Evolutionary conservation across 35 echinoderm and acorn worm genomes (phyloP).

Genomic region (Heliocidaris erythrogramma): DNA sequence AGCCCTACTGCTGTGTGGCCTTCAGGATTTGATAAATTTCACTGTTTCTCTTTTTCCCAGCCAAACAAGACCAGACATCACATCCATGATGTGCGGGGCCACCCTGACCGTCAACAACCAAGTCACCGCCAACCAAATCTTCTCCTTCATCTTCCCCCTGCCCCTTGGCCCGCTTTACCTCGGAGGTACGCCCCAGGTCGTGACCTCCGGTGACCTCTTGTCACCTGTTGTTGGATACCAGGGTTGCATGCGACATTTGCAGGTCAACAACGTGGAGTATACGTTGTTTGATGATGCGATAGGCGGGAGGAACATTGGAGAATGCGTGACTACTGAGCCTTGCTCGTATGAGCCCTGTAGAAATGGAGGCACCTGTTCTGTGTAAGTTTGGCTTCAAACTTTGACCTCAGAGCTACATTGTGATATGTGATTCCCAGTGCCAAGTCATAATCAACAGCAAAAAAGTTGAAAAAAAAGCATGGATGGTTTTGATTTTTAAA

Average conservation of each 20-base stretch:
- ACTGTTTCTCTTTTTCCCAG: conserved; percentile 44
- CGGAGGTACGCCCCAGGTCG: conserved; percentile 52
- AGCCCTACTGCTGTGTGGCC: too few relatives aligned
- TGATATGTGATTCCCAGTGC: too few relatives aligned
- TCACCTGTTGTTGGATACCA: conserved; percentile 45
- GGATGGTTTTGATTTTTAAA: too few relatives aligned
- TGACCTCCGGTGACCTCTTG: conserved; percentile 7
- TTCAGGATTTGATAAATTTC: too few relatives aligned
- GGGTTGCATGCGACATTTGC: conserved; percentile 70
- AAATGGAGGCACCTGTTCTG: conserved; percentile 65
- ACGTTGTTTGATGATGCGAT: conserved; percentile 69
- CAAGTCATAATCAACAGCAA: too few relatives aligned
- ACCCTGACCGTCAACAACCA: conserved; percentile 68
- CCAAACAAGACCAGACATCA: conserved; percentile 68
- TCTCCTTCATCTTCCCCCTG: conserved; percentile 66
- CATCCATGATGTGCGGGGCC: conserved; percentile 54
- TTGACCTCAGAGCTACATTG: not conserved
- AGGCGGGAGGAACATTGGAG: conserved; percentile 56
- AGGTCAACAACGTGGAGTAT: conserved; percentile 71
- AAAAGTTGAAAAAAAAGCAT: too few relatives aligned
- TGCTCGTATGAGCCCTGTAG: conserved; percentile 69
- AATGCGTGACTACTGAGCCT: conserved; percentile 49
- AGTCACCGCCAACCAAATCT: not conserved
- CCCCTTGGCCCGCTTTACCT: conserved; percentile 70
- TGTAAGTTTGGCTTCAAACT: conserved; percentile 55